Evolutionary conservation across 1,140 invertebrate genomes (phyloP).

Genomic region (Meloidogyne floridensis): DNA sequence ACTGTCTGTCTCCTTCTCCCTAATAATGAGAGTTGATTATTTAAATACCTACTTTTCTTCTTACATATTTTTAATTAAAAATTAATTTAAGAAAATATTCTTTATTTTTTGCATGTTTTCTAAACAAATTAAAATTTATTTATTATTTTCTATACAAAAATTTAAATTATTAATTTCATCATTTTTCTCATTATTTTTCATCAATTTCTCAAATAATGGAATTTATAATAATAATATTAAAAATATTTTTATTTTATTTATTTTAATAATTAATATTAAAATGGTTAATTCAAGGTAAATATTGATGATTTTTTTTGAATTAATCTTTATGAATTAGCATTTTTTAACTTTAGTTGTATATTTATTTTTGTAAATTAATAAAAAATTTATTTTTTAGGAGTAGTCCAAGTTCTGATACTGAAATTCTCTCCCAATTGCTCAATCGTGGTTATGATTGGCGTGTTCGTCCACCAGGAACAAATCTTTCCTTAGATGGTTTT

Average conservation of each 20-base stretch:
- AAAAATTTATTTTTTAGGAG: constrained; percentile 19
- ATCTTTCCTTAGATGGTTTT: constrained; percentile 53
- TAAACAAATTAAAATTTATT: not conserved
- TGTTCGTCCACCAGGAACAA: constrained; percentile 62
- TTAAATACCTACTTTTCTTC: too few species aligned
- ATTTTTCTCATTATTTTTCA: not conserved
- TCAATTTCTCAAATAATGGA: not conserved
- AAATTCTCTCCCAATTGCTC: constrained; percentile 60
- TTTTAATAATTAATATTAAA: constrained; percentile 2
- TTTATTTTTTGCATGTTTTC: not conserved
- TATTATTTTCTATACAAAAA: not conserved
- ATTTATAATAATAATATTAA: not conserved
- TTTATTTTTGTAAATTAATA: not conserved
- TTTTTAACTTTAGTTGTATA: too few species aligned
- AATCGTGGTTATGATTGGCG: constrained; percentile 64
- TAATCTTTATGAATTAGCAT: not conserved
- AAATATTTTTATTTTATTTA: not conserved
- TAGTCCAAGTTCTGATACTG: constrained; percentile 58
- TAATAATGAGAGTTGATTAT: too few species aligned
- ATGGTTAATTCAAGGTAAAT: not conserved
- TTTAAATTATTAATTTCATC: not conserved
- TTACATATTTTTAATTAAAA: too few species aligned
- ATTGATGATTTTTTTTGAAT: not conserved
- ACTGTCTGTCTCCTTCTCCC: too few species aligned
- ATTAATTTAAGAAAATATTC: not conserved